Conservation (phyloP, 1,140 invertebrate species). For the Hyposmocoma kahamanoa region DNA sequence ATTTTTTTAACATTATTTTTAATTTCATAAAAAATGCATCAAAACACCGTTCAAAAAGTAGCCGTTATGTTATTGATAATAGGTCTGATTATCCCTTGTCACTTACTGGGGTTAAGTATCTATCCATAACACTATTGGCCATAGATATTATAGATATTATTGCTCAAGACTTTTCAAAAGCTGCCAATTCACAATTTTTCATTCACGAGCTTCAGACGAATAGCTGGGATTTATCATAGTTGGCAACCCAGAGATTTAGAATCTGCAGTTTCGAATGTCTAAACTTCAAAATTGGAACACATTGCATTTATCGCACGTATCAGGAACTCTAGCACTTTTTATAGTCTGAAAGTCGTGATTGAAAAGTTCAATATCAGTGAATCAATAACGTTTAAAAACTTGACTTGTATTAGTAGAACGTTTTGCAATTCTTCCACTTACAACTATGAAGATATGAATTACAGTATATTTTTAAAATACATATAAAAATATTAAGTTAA, state of each 20-base stretch:
- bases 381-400: neutral
- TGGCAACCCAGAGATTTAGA: no score
- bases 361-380: slow-evolving; percentile 24
- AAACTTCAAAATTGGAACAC: no score
- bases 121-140: slow-evolving; percentile 1
- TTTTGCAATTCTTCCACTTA: slow-evolving; percentile 57
- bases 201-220: no score
- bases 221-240: no score
- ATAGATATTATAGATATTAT: neutral
- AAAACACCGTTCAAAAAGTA: slow-evolving; percentile 71
- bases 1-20: slow-evolving; percentile 42
- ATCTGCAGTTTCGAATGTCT: no score
- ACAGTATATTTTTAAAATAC: slow-evolving; percentile 70
- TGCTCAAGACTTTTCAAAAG: neutral
- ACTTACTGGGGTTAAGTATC: slow-evolving; percentile 34
- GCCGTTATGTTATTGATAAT: slow-evolving; percentile 67
- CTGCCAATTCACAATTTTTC: no score
- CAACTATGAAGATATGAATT: slow-evolving; percentile 71
- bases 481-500: slow-evolving; percentile 71
- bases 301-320: no score
- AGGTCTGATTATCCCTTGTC: slow-evolving; percentile 55
- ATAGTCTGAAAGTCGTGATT: slow-evolving; percentile 12
- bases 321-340: no score
- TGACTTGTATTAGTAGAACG: slow-evolving; percentile 55
- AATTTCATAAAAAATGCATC: slow-evolving; percentile 68